Evolutionary conservation across 2,797 vertebrate species (phyloP), one percentile per base, ranked within the genome.

Genomic region (Lithobates sylvaticus): DNA sequence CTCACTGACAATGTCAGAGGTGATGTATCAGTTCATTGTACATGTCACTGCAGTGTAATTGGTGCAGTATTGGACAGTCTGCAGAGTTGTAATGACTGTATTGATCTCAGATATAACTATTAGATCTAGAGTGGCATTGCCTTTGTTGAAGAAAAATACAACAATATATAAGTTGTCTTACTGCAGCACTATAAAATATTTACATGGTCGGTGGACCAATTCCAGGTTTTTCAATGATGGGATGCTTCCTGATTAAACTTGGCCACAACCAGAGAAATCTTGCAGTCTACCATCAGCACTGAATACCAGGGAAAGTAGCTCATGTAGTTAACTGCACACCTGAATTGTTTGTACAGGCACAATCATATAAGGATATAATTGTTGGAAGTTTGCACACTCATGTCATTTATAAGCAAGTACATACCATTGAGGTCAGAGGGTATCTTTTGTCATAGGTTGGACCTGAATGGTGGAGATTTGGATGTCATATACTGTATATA

Each of bases 101-200:
- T 85, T 74, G 84, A 85, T 85, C 70, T 85, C 36, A 65, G 58
- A 68, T 80, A 80, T 34, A 74, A 67, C 76, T 47, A 80, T 78
- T 85, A 72, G 44, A 50, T 85, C 54, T 79, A n/a, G 21, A 47
- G 78, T 79, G 77, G 67, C 64, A 80, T 74, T 74, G 58, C 72
- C 29, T 75, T 85, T 67, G 58, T 85, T 47, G 84, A 80, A 78
- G 47, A 70, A 67, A 75, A n/a, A 79, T 50, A 47, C 77, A 79
- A 39, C 67, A 85, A 50, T 85, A 47, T 72, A 67, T 44, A 74
- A 54, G 70, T n/a, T 74, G 69, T 58, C 61, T 54, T 29, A 26
- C 34, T 34, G 26, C 42, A 44, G 50, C 16, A n/a, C 54, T 68
- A 50, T 23, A 75, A 84, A 39, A 84, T 61, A 61, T 82, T 64